These are phyloP conservation scores for Malurus splendens DNA, from an alignment of 2,797 vertebrate genomes.

Conservation along the genomic window DNA sequence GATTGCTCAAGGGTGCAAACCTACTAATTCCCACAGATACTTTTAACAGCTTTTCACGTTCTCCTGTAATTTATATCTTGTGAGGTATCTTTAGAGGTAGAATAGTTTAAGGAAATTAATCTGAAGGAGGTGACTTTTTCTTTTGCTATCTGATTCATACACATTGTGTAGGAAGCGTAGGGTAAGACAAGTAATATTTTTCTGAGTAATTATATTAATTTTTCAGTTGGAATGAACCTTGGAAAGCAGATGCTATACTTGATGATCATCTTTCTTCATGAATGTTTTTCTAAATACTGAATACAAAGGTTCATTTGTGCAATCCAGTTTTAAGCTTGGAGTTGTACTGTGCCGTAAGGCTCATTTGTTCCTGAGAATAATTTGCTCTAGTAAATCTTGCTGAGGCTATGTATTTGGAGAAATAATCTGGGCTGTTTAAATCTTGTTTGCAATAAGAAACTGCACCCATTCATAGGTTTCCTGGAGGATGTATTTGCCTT, in stretches of 20 bases:
- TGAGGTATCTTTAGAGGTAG: background rate
- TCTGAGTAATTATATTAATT: slow-evolving; percentile 18
- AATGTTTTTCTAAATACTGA: background rate
- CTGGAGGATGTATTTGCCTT: background rate
- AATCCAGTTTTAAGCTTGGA: background rate
- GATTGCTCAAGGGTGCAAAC: background rate
- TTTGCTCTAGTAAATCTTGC: background rate
- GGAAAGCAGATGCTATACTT: background rate
- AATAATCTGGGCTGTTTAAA: background rate
- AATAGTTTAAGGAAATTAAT: background rate
- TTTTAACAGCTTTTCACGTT: background rate
- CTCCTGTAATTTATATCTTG: background rate
- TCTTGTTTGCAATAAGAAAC: background rate
- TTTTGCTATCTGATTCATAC: background rate
- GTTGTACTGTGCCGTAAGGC: background rate
- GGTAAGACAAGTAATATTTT: slow-evolving; percentile 29
- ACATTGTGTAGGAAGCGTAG: background rate
- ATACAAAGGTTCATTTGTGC: background rate
- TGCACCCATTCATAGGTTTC: background rate
- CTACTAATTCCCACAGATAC: background rate
- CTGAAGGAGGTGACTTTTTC: background rate
- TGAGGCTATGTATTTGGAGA: background rate
- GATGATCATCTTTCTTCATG: background rate
- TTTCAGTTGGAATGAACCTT: background rate
- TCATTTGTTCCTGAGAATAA: background rate